Percentiles rank a stretch among this genome's conserved stretches.
These are phyloP conservation scores for Chlorospingus flavigularis DNA, from an alignment of 2,797 vertebrate genomes.

Conservation along the genomic window DNA sequence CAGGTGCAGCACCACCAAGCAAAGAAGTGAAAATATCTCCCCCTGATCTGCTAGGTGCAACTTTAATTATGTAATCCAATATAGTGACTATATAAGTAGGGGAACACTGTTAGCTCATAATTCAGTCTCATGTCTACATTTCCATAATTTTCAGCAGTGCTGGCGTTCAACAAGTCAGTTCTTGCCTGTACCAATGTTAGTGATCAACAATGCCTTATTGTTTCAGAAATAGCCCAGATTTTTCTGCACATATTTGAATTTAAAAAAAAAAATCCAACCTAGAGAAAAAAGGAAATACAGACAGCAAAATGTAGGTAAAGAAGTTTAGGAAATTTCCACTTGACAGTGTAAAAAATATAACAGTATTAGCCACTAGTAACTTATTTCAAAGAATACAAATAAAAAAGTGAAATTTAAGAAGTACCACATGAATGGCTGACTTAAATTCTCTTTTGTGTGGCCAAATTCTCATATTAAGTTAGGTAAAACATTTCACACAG, in stretches of 20 bases:
- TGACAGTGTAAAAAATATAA: not conserved
- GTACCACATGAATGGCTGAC: not conserved
- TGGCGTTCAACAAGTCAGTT: not conserved
- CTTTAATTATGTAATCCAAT: not conserved
- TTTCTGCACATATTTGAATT: not conserved
- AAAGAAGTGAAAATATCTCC: not conserved
- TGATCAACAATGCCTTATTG: not conserved
- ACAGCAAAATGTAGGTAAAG: not conserved
- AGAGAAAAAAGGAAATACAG: not conserved
- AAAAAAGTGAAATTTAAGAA: not conserved
- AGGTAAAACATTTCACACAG: not conserved
- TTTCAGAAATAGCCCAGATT: not conserved
- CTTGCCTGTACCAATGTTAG: not conserved
- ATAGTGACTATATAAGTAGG: not conserved
- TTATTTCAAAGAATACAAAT: not conserved
- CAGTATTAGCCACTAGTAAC: not conserved
- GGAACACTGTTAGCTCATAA: not conserved
- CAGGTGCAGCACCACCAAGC: not conserved
- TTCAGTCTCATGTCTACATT: not conserved
- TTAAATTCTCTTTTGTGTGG: not conserved
- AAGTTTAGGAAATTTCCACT: not conserved
- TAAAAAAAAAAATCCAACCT: not conserved
- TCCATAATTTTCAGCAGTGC: not conserved
- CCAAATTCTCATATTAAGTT: not conserved
- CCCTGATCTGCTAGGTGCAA: not conserved